Conservation (phyloP, 2,113 vertebrate species). For the Mesocricetus auratus region DNA sequence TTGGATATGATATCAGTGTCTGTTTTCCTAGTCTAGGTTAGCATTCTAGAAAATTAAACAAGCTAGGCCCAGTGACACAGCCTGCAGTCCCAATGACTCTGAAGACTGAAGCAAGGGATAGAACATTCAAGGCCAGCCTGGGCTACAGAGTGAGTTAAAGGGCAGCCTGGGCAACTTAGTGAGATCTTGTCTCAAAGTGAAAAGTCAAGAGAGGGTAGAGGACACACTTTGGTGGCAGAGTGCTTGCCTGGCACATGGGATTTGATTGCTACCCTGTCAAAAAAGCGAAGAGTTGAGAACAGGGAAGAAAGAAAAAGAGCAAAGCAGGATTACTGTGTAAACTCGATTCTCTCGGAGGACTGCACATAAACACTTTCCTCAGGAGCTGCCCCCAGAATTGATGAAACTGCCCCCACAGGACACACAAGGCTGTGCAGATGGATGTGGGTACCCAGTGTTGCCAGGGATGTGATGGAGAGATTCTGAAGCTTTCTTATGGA, state of each 20-base stretch:
- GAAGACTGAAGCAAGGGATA: background rate
- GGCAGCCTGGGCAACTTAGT: background rate
- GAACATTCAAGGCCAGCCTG: background rate
- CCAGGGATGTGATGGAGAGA: background rate
- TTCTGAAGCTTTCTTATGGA: background rate
- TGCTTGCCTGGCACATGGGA: background rate
- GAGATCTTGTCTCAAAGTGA: background rate
- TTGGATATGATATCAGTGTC: background rate
- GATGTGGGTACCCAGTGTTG: background rate
- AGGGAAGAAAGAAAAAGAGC: background rate
- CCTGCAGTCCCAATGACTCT: background rate
- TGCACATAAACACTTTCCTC: background rate
- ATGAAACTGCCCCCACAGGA: background rate
- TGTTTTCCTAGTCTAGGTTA: background rate
- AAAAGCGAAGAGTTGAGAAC: background rate
- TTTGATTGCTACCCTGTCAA: background rate
- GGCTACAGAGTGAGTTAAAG: background rate
- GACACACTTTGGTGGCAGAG: background rate
- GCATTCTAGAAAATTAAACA: background rate
- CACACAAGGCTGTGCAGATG: no score
- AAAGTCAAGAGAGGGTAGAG: background rate
- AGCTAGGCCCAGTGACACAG: background rate
- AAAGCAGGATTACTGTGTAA: background rate
- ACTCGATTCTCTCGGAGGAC: background rate
- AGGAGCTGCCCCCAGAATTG: background rate